Percentiles rank a stretch among this genome's conserved stretches.
Evolutionary conservation across 2,797 vertebrate species (phyloP).

Genomic region (Catamblyrhynchus diadema): DNA sequence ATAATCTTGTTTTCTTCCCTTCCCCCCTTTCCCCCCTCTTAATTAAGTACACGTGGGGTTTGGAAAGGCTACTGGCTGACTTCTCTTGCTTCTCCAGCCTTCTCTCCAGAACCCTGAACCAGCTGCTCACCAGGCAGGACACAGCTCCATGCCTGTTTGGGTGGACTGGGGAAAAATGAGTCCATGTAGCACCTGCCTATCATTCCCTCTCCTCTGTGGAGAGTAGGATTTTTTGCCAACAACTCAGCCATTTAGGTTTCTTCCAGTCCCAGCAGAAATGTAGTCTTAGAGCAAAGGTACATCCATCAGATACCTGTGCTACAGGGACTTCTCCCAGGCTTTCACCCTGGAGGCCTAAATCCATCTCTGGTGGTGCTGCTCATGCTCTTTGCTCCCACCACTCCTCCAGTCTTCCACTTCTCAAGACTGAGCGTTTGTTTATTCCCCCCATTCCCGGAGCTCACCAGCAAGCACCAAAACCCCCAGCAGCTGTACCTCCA

Average conservation of each 20-base stretch:
- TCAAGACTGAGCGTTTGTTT: neutral
- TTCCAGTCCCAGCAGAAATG: neutral
- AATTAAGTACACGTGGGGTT: neutral
- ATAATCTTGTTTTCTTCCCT: neutral
- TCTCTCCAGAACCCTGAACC: neutral
- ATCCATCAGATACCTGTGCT: neutral
- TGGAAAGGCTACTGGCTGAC: neutral
- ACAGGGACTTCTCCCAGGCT: neutral
- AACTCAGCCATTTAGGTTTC: neutral
- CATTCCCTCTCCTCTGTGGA: neutral
- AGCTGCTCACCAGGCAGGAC: neutral
- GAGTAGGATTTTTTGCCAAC: neutral
- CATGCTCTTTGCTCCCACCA: neutral
- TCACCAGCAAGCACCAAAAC: neutral
- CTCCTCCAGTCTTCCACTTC: neutral
- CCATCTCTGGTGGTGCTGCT: neutral
- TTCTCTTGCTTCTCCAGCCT: neutral
- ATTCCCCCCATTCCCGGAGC: neutral
- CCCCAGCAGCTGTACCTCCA: neutral
- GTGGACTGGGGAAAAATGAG: neutral
- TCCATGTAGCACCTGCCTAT: neutral
- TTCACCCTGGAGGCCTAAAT: neutral
- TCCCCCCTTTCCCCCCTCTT: accelerated
- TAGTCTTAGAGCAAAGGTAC: neutral
- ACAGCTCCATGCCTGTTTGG: neutral